Conservation (phyloP, 2,888 invertebrate genomes). For the Mimas tiliae region DNA sequence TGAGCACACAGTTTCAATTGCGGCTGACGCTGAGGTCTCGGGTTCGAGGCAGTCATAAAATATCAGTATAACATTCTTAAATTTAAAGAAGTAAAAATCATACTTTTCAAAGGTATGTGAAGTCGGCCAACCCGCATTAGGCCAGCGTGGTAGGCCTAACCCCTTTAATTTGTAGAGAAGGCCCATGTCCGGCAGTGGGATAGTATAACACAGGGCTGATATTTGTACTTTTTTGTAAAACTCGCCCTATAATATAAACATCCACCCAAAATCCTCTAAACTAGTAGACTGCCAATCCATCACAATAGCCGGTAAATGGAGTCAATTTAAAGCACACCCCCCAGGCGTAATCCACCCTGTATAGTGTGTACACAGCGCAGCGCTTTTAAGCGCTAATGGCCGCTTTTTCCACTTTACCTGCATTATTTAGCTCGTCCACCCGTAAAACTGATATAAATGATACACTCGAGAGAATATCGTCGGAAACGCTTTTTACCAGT, state of each 20-base stretch:
- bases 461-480: slow-evolving; percentile 46
- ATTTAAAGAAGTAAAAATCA: too few species aligned
- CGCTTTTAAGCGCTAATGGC: slow-evolving; percentile 61
- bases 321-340: slow-evolving; percentile 38
- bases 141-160: too few species aligned
- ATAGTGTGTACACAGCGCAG: slow-evolving; percentile 38
- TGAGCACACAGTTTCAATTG: too few species aligned
- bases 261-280: background rate
- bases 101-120: too few species aligned
- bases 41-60: too few species aligned
- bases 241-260: background rate
- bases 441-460: slow-evolving; percentile 63
- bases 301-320: slow-evolving; percentile 30
- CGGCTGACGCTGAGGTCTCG: too few species aligned
- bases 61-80: too few species aligned
- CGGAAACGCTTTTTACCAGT: slow-evolving; percentile 19
- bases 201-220: too few species aligned
- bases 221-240: background rate
- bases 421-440: slow-evolving; percentile 61
- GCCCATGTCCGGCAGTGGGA: too few species aligned
- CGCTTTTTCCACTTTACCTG: slow-evolving; percentile 50
- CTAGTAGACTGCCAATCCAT: slow-evolving; percentile 9
- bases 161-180: too few species aligned
- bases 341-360: slow-evolving; percentile 29
- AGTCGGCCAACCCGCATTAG: too few species aligned